phyloP scores from a whole-genome alignment of 2,113 vertebrate genomes.

The Hippocampus zosterae region DNA sequence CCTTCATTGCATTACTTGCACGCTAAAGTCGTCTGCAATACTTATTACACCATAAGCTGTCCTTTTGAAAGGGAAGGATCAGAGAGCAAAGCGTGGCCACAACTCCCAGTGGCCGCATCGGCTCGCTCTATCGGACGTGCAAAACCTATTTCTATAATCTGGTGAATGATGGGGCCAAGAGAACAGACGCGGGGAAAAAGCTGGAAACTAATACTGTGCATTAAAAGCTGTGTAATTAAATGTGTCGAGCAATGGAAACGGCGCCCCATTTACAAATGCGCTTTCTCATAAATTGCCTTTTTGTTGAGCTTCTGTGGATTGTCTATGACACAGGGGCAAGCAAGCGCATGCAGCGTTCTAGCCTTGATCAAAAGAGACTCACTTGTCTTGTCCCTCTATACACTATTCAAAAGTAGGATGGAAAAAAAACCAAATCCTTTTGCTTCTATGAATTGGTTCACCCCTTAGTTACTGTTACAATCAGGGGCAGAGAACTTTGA shows the following conservation, averaged over 20 bases:
- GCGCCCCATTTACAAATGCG: conserved; percentile 25
- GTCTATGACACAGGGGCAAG: conserved; percentile 14
- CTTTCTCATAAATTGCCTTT: conserved; percentile 33
- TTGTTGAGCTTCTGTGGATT: conserved; percentile 22
- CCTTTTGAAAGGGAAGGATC: conserved; percentile 26
- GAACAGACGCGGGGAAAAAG: conserved; percentile 53
- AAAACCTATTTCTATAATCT: conserved; percentile 62
- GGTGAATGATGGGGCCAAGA: conserved; percentile 57
- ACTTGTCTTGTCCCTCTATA: conserved; percentile 2
- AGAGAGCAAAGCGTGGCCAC: conserved; percentile 45
- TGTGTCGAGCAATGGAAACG: conserved; percentile 48
- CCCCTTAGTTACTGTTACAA: conserved; percentile 3
- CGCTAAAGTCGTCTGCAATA: conserved; percentile 23
- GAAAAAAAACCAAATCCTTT: conserved; percentile 1
- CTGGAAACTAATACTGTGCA: conserved; percentile 46
- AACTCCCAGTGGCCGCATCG: conserved; percentile 52
- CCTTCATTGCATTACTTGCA: conserved; percentile 17
- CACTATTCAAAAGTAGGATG: conserved; percentile 13
- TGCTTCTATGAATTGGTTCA: neutral
- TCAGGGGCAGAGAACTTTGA: too few species aligned
- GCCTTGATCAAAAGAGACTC: conserved; percentile 19
- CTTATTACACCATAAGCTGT: conserved; percentile 10
- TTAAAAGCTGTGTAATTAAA: conserved; percentile 60
- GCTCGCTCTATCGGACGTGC: conserved; percentile 39
- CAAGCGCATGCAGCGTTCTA: conserved; percentile 11